A percentile compares a stretch with the other conserved stretches of the same genome.
Evolutionary conservation across 30 jellyfish, hydroid and myxozoan species (phyloP).

Genomic region (Rhopilema esculentum): DNA sequence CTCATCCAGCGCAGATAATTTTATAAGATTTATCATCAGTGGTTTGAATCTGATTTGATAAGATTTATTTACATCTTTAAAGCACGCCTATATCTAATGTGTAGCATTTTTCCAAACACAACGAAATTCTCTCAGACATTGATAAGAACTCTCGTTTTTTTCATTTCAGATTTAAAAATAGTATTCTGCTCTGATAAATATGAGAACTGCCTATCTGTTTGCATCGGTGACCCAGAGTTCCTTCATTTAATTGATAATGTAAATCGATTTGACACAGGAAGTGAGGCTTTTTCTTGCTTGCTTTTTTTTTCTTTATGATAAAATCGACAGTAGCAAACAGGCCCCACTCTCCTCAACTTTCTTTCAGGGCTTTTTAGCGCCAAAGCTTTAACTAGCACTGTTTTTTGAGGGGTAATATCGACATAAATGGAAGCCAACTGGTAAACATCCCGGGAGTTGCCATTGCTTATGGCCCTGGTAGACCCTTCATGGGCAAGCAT

Average conservation of each 20-base stretch:
- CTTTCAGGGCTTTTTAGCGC: background rate
- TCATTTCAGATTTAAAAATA: background rate
- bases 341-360: background rate
- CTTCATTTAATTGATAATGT: background rate
- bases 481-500: too few relatives aligned
- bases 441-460: too few relatives aligned
- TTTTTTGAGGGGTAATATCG: too few relatives aligned
- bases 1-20: background rate
- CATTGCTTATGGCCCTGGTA: too few relatives aligned
- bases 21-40: background rate
- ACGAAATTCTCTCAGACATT: background rate
- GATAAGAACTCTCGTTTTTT: background rate
- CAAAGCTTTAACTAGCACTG: too few relatives aligned
- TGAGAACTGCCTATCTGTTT: background rate
- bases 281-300: background rate
- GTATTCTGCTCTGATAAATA: background rate
- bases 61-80: background rate
- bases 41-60: background rate
- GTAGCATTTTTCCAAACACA: background rate
- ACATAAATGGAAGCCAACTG: too few relatives aligned
- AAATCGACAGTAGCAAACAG: background rate
- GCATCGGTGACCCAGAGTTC: background rate
- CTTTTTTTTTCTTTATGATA: background rate
- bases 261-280: background rate
- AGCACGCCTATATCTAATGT: background rate